Conservation (phyloP, 2,797 vertebrate species). For the Pyrocephalus nanus region DNA sequence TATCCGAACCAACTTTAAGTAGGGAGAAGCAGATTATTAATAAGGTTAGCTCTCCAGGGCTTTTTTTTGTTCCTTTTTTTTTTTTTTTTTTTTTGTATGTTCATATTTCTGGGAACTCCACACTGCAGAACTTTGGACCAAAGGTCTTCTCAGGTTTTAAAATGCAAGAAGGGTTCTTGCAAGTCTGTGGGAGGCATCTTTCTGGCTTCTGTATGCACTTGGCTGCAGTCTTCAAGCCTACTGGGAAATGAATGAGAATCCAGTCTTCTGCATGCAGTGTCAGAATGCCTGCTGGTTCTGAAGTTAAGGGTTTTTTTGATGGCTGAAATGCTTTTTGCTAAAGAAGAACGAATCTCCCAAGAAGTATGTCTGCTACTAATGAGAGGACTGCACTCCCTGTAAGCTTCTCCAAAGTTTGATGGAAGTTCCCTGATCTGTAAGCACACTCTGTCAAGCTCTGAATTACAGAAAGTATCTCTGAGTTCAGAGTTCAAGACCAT, state of each 20-base stretch:
- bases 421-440: background rate
- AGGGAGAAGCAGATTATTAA: background rate
- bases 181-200: constrained; percentile 40
- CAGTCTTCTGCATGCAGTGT: background rate
- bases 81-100: background rate
- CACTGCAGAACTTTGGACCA: background rate
- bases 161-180: constrained; percentile 32
- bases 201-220: background rate
- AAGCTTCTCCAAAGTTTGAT: background rate
- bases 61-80: background rate
- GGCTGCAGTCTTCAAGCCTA: background rate
- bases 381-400: background rate
- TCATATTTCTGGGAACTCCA: constrained; percentile 50
- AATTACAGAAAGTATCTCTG: background rate
- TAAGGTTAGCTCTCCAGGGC: constrained; percentile 30
- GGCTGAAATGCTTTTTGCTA: background rate
- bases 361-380: background rate
- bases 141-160: constrained; percentile 40
- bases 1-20: background rate
- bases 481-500: constrained; percentile 20
- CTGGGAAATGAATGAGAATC: constrained; percentile 1
- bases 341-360: background rate
- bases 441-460: background rate
- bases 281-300: background rate
- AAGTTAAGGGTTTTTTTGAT: background rate